Evolutionary conservation across 2,113 vertebrate genomes (phyloP).

Genomic region (Ranitomeya variabilis): DNA sequence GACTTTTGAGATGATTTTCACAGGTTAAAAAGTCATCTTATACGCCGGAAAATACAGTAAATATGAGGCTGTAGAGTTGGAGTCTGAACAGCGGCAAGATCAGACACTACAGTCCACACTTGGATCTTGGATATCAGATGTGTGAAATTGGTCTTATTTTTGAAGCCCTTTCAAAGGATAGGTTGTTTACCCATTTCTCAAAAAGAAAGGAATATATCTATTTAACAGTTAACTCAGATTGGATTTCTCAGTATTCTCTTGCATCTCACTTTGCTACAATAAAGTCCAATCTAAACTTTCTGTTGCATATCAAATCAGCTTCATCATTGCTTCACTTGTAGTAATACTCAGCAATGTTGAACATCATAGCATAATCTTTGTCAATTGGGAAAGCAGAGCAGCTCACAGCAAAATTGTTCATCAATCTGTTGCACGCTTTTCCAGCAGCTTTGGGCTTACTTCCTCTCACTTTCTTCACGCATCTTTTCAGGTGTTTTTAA

Average conservation of each 20-base stretch:
- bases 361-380: constrained; percentile 21
- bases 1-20: no score
- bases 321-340: constrained; percentile 8
- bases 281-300: background rate
- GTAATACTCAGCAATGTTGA: background rate
- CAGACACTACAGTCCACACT: no score
- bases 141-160: background rate
- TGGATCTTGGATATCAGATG: no score
- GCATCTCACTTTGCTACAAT: background rate
- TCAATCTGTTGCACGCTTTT: constrained; percentile 19
- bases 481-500: constrained; percentile 56
- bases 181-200: background rate
- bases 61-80: no score
- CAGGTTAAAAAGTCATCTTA: no score
- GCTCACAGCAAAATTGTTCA: constrained; percentile 28
- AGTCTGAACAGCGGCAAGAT: no score
- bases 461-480: constrained; percentile 42
- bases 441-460: constrained; percentile 49
- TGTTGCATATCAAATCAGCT: background rate
- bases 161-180: no score
- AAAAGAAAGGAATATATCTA: no score
- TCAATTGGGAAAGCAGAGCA: constrained; percentile 17
- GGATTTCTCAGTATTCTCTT: background rate
- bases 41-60: no score
- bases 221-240: background rate